Evolutionary conservation across 2,888 invertebrate species (phyloP).

Genomic region (Tetramorium bicarinatum): DNA sequence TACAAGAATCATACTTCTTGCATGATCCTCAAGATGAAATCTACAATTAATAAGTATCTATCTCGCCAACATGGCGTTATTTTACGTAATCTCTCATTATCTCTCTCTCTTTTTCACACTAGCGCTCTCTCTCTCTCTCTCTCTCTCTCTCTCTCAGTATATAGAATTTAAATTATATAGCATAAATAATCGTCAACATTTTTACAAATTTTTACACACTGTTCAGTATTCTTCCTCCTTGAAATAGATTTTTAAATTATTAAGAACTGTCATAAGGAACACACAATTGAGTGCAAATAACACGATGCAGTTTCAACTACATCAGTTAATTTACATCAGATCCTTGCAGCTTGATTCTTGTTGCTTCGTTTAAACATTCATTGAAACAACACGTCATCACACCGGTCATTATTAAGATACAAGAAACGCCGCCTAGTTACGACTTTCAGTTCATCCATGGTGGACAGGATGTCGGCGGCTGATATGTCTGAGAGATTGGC

Average conservation of each 20-base stretch:
- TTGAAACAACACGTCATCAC: conserved; percentile 37
- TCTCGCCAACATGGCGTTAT: background rate
- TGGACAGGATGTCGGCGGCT: conserved; percentile 77
- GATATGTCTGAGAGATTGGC: conserved; percentile 80
- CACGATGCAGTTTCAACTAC: conserved; percentile 51
- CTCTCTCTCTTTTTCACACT: background rate
- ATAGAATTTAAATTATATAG: conserved; percentile 14
- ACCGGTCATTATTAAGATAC: conserved; percentile 63
- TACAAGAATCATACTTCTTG: background rate
- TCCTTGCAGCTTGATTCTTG: background rate
- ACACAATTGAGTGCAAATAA: conserved; percentile 63
- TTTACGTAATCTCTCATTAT: background rate
- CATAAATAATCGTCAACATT: conserved; percentile 67
- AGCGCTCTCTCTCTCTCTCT: too few relatives aligned
- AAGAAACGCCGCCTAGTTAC: conserved; percentile 26
- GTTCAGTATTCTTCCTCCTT: background rate
- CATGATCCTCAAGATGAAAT: background rate
- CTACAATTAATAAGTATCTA: conserved; percentile 45
- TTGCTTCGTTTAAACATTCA: background rate
- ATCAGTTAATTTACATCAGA: background rate
- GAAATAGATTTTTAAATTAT: conserved; percentile 61
- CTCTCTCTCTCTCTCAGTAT: background rate
- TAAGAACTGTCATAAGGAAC: conserved; percentile 65
- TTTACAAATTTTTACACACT: conserved; percentile 67
- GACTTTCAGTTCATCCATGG: conserved; percentile 80